Base-by-base conservation (phyloP, 1,140 invertebrate species). In the Monomorium pharaonis region DNA sequence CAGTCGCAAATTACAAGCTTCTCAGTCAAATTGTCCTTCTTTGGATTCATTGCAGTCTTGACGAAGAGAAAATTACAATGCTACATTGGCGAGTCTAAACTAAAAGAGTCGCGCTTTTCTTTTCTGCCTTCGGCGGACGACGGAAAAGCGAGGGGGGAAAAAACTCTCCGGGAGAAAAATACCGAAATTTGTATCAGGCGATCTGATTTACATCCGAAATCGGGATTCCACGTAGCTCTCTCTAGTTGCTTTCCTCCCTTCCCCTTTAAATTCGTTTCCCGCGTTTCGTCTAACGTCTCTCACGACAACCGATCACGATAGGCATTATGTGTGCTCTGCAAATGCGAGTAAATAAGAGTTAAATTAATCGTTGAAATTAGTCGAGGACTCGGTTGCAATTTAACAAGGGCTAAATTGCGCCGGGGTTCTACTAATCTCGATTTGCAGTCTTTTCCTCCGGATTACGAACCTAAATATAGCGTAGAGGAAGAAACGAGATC, bases 21-120 rank as follows among this genome's bases (percentile, higher is more conserved):
- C 88, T 93, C 92, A 90, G 92, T 94, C 91, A 70, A 91, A 90
- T 92, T 83, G 80, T 88, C 90, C 91, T 93, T 94, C 94, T 95
- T 94, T 95, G 93, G 94, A 94, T 94, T 92, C 58, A 92, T 93
- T 88, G 93, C 94, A 94, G 94, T 94, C 94, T 94, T 94, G 92
- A 89, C 89, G 89, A 91, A 89, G 87, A 75, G 84, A 60, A 90
- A 86, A 83, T 74, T 60, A 81, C 62, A 49, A 84, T 67, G 76
- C 63, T 67, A 80, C 24, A 4, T 27, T 47, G 76, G 69, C 67
- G 30, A 47, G 42, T 24, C 51, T 83, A 83, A 83, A 67, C 70
- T 78, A 75, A 69, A 62, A 76, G 37, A 51, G 24, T 51, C 27
- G 85, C 37, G 42, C n/a, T 14, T 18, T 3, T 16, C 18, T 18